Evolutionary conservation across 2,113 vertebrate genomes (phyloP).

Genomic region (Brachyistius frenatus): DNA sequence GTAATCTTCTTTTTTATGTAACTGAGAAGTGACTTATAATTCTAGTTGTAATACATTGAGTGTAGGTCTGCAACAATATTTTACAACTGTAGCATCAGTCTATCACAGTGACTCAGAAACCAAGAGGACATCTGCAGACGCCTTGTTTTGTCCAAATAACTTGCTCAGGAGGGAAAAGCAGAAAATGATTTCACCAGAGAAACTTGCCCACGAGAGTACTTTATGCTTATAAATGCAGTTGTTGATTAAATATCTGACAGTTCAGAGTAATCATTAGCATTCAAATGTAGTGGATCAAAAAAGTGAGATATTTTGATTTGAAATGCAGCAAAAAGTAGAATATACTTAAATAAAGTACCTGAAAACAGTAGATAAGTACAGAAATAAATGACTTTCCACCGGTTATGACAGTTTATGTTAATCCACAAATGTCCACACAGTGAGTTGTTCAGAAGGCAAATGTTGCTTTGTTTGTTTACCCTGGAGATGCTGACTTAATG

Average conservation of each 20-base stretch:
- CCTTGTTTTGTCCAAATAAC: background rate
- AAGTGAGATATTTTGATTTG: background rate
- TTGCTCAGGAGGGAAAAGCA: background rate
- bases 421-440: background rate
- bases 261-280: background rate
- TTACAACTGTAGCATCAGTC: background rate
- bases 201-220: background rate
- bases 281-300: background rate
- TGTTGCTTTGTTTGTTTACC: conserved; percentile 23
- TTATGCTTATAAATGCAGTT: background rate
- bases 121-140: background rate
- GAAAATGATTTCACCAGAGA: background rate
- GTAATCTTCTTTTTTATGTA: too few species aligned
- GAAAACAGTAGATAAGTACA: background rate
- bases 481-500: conserved; percentile 30
- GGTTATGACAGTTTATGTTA: background rate
- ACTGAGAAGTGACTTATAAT: too few species aligned
- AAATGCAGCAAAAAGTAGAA: background rate
- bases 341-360: background rate
- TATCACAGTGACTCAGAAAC: background rate
- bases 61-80: too few species aligned
- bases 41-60: too few species aligned
- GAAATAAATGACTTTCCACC: background rate
- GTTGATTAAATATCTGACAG: background rate
- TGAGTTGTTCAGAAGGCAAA: conserved; percentile 11